Conservation (phyloP, 92 coral and sea anemone genomes). For the Zoanthus solanderi region DNA sequence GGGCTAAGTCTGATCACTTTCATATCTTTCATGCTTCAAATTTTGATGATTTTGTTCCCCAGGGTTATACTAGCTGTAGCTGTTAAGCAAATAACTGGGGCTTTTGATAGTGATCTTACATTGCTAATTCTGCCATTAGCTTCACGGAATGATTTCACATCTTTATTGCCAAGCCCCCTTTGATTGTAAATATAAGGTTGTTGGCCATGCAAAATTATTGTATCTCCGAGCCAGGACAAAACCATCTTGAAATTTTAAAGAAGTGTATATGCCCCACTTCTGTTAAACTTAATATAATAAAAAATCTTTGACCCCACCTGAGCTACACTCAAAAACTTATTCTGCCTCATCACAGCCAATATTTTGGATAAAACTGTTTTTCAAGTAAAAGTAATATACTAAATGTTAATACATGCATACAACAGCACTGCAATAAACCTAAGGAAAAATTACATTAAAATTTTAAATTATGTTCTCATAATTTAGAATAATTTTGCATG, state of each 20-base stretch:
- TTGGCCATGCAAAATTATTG: too few relatives aligned
- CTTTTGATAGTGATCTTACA: conserved; percentile 53
- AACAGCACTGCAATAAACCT: neutral
- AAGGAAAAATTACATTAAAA: neutral
- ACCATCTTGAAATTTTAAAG: neutral
- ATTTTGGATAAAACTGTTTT: too few relatives aligned
- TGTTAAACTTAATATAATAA: too few relatives aligned
- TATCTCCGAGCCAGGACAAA: neutral
- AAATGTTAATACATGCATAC: neutral
- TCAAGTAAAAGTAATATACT: neutral
- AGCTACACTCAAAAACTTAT: too few relatives aligned
- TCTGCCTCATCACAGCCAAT: neutral
- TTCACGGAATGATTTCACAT: conserved; percentile 44
- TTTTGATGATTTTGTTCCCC: conserved; percentile 30
- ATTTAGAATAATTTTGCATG: neutral
- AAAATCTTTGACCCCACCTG: too few relatives aligned
- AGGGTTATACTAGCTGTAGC: conserved; percentile 63
- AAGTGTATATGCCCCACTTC: neutral
- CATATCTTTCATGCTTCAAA: neutral
- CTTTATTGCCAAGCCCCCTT: neutral
- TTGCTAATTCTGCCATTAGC: conserved; percentile 66
- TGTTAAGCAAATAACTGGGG: conserved; percentile 67
- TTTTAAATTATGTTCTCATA: neutral
- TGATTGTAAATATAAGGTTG: neutral
- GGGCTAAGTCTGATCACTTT: neutral